Percentiles rank a stretch among this genome's conserved stretches.
Evolutionary conservation across 2,797 vertebrate species (phyloP).

Genomic region (Neoniphon sammara): DNA sequence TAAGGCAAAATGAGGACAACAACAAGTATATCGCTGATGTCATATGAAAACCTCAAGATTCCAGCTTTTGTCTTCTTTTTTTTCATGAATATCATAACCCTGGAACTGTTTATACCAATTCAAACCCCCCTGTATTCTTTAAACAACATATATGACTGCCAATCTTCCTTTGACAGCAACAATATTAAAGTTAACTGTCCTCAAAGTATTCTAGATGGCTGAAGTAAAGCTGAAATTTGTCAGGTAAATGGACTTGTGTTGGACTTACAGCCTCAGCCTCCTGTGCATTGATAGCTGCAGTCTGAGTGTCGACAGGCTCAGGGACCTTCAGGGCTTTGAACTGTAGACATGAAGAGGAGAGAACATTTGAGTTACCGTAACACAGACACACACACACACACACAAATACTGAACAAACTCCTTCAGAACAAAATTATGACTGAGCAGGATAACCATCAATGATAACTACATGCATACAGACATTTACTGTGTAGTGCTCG

Average conservation of each 20-base stretch:
- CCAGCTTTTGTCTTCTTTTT: background rate
- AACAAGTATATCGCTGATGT: background rate
- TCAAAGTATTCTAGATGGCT: too few species aligned
- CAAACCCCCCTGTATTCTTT: background rate
- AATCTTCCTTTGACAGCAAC: too few species aligned
- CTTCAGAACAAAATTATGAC: background rate
- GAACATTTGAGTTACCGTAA: slow-evolving; percentile 18
- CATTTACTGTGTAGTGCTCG: background rate
- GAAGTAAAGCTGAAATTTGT: background rate
- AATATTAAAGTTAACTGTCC: too few species aligned
- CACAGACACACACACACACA: background rate
- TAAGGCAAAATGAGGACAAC: background rate
- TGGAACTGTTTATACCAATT: background rate
- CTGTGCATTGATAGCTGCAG: slow-evolving; percentile 83
- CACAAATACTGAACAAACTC: slow-evolving; percentile 5
- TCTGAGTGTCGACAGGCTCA: slow-evolving; percentile 89
- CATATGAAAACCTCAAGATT: background rate
- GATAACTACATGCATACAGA: background rate
- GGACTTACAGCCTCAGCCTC: slow-evolving; percentile 91
- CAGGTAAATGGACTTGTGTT: background rate
- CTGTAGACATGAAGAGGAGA: slow-evolving; percentile 72
- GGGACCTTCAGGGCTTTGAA: slow-evolving; percentile 89
- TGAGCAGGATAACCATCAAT: background rate
- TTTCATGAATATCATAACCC: background rate
- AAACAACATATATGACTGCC: too few species aligned